A percentile compares a stretch with the other conserved stretches of the same genome.
Conservation (phyloP, 1,140 invertebrate species). For the Pachyrhynchus sulphureomaculatus region DNA sequence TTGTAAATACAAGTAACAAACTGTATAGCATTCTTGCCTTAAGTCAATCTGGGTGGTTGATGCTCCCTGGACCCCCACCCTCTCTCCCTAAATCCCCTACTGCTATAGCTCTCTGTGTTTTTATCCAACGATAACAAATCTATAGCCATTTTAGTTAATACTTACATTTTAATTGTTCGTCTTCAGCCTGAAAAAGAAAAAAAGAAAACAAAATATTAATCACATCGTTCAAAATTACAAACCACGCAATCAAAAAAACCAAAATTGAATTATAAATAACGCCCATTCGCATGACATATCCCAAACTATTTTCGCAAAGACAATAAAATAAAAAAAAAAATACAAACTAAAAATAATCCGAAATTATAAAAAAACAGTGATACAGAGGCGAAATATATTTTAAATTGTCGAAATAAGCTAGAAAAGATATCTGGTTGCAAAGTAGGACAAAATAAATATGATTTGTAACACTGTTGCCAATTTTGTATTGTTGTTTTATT, state of each 20-base stretch:
- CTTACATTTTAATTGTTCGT: slow-evolving; percentile 66
- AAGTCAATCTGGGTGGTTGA: no score
- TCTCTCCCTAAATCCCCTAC: no score
- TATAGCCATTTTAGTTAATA: no score
- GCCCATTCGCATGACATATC: not conserved
- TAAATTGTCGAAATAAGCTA: slow-evolving; percentile 15
- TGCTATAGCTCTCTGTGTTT: no score
- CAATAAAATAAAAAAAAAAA: not conserved
- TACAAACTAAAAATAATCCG: not conserved
- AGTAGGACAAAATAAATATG: slow-evolving; percentile 14
- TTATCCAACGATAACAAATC: no score
- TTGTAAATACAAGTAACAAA: no score
- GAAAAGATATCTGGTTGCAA: slow-evolving; percentile 16
- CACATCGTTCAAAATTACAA: not conserved
- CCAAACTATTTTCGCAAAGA: not conserved
- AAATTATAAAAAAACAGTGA: slow-evolving; percentile 3
- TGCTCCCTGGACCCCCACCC: no score
- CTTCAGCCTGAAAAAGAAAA: slow-evolving; percentile 59
- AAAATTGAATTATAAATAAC: not conserved
- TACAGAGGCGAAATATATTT: not conserved
- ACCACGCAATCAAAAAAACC: not conserved
- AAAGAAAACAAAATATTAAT: no score
- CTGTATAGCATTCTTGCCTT: no score
- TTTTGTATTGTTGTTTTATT: no score
- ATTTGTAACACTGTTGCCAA: no score